Evolutionary conservation across 2,888 invertebrate species (phyloP).

Genomic region (Holacanthella duospinosa): DNA sequence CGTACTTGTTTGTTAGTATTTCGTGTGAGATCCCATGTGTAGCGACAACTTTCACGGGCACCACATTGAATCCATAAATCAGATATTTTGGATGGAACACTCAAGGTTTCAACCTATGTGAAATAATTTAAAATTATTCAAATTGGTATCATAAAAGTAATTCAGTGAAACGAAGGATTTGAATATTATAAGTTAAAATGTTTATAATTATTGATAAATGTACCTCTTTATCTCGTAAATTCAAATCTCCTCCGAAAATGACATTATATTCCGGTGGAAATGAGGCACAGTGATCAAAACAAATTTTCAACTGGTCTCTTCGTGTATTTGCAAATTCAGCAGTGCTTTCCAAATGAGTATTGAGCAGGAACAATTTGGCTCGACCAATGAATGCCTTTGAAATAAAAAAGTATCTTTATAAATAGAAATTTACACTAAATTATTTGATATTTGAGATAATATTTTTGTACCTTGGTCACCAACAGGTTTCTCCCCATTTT

Average conservation of each 20-base stretch:
- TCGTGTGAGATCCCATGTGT: conserved; percentile 50
- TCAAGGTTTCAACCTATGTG: too few relatives aligned
- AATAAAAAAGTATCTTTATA: conserved; percentile 11
- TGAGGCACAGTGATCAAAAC: conserved; percentile 39
- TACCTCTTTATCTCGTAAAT: conserved; percentile 51
- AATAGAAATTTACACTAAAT: not conserved
- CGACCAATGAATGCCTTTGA: conserved; percentile 42
- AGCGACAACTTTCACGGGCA: conserved; percentile 45
- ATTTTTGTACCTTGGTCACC: conserved; percentile 46
- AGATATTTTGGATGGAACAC: conserved; percentile 42
- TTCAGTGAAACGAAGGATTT: too few relatives aligned
- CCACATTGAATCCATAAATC: conserved; percentile 51
- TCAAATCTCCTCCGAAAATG: conserved; percentile 52
- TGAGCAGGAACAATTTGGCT: conserved; percentile 44
- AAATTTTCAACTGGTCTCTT: conserved; percentile 42
- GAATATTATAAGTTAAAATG: too few relatives aligned
- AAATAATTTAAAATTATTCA: too few relatives aligned
- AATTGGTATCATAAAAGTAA: too few relatives aligned
- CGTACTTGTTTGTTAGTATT: conserved; percentile 47
- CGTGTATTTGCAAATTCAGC: conserved; percentile 44
- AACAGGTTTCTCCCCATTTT: conserved; percentile 48
- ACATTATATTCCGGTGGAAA: conserved; percentile 40
- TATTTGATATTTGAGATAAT: too few relatives aligned
- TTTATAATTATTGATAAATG: too few relatives aligned
- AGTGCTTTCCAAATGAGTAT: conserved; percentile 52